Percentiles rank a stretch among this genome's conserved stretches.
Evolutionary conservation across 1,140 invertebrate species (phyloP).

Genomic region (Cepaea nemoralis): DNA sequence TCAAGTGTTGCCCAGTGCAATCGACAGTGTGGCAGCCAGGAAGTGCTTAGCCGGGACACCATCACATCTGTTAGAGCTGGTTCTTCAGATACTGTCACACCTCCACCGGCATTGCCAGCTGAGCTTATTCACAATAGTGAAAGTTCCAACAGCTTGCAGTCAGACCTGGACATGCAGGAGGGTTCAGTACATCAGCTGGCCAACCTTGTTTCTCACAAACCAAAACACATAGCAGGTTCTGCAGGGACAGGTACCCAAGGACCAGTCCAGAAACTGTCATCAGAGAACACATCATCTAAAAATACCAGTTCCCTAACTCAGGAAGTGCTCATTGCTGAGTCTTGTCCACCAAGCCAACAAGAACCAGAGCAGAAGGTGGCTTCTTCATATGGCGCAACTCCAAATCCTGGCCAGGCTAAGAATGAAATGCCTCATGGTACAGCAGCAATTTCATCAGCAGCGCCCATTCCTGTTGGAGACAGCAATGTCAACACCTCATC

Average conservation of each 20-base stretch:
- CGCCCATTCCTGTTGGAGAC: background rate
- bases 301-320: background rate
- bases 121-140: background rate
- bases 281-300: background rate
- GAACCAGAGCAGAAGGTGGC: background rate
- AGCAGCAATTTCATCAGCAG: background rate
- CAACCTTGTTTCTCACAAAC: background rate
- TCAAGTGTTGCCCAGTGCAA: slow-evolving; percentile 25
- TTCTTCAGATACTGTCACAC: background rate
- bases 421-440: background rate
- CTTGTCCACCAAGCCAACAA: background rate
- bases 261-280: background rate
- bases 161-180: background rate
- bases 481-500: background rate
- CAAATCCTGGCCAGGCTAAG: background rate
- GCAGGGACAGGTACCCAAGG: background rate
- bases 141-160: background rate
- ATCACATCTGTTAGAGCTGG: background rate
- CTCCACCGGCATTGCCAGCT: background rate
- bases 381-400: background rate
- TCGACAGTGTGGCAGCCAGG: slow-evolving; percentile 52
- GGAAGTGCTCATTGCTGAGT: background rate
- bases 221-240: background rate
- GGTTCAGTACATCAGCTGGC: background rate
- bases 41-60: slow-evolving; percentile 37